Evolutionary conservation across 2,113 vertebrate genomes (phyloP).

Genomic region (Regulus satrapa): DNA sequence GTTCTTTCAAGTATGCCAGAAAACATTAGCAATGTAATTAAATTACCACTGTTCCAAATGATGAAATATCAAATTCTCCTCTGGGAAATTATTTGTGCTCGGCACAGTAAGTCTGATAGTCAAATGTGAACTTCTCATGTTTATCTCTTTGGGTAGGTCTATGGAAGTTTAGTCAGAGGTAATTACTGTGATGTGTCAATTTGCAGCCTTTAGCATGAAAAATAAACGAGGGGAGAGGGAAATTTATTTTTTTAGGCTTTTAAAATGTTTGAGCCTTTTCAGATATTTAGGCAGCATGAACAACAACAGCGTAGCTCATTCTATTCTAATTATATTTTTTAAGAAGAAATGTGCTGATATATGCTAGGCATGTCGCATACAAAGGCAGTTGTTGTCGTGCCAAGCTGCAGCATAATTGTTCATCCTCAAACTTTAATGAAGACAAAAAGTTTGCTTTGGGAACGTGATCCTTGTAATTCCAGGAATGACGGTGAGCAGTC

Average conservation of each 20-base stretch:
- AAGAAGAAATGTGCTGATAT: background rate
- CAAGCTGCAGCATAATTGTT: background rate
- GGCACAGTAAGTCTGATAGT: conserved; percentile 44
- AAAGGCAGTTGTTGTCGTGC: conserved; percentile 14
- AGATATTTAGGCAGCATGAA: conserved; percentile 11
- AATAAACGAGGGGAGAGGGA: conserved; percentile 32
- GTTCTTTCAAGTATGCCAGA: conserved; percentile 67
- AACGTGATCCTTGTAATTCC: background rate
- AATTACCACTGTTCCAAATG: conserved; percentile 68
- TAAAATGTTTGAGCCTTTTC: conserved; percentile 32
- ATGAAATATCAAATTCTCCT: conserved; percentile 68
- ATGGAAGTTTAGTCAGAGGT: conserved; percentile 55
- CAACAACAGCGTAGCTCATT: background rate
- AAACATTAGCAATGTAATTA: conserved; percentile 73
- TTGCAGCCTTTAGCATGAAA: conserved; percentile 50
- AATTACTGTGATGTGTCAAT: conserved; percentile 67
- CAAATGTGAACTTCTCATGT: conserved; percentile 57
- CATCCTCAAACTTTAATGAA: conserved; percentile 7
- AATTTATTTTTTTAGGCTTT: conserved; percentile 34
- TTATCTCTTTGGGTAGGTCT: conserved; percentile 63
- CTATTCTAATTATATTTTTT: background rate
- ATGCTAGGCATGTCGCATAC: background rate
- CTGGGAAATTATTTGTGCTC: conserved; percentile 68
- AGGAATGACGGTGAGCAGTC: background rate
- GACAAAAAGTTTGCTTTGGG: background rate